Evolutionary conservation across 2,888 invertebrate species (phyloP).

Genomic region (Ethmia dodecea): DNA sequence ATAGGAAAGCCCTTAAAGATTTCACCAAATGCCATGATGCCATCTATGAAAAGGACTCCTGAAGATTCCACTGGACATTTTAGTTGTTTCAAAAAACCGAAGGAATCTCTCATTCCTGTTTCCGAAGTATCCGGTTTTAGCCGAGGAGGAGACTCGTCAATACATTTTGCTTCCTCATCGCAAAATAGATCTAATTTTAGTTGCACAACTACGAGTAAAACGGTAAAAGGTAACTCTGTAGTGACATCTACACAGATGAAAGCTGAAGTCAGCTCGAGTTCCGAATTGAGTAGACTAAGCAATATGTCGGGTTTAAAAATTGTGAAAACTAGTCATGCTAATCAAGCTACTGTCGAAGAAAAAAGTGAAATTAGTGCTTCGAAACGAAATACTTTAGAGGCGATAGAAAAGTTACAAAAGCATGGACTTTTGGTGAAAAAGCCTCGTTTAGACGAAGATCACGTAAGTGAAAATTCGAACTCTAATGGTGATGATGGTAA

Average conservation of each 20-base stretch:
- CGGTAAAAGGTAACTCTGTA: conserved; percentile 45
- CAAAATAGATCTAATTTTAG: conserved; percentile 47
- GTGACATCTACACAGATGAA: conserved; percentile 50
- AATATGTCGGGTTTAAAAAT: conserved; percentile 51
- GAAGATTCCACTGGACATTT: conserved; percentile 46
- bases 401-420: conserved; percentile 63
- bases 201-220: conserved; percentile 45
- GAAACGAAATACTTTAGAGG: conserved; percentile 53
- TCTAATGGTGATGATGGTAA: conserved; percentile 38
- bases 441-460: conserved; percentile 47
- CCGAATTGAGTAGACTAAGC: conserved; percentile 46
- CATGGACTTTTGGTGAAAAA: conserved; percentile 66
- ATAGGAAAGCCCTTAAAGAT: conserved; percentile 45
- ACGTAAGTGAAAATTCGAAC: conserved; percentile 38
- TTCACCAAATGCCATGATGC: conserved; percentile 38
- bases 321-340: conserved; percentile 48
- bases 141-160: conserved; percentile 24
- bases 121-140: conserved; percentile 34
- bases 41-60: conserved; percentile 35
- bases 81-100: conserved; percentile 63
- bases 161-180: conserved; percentile 40
- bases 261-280: conserved; percentile 45
- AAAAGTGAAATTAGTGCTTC: conserved; percentile 42
- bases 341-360: conserved; percentile 47
- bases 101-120: conserved; percentile 49